Evolutionary conservation across 2,797 vertebrate genomes (phyloP).

Genomic region (Myotis findleyi): DNA sequence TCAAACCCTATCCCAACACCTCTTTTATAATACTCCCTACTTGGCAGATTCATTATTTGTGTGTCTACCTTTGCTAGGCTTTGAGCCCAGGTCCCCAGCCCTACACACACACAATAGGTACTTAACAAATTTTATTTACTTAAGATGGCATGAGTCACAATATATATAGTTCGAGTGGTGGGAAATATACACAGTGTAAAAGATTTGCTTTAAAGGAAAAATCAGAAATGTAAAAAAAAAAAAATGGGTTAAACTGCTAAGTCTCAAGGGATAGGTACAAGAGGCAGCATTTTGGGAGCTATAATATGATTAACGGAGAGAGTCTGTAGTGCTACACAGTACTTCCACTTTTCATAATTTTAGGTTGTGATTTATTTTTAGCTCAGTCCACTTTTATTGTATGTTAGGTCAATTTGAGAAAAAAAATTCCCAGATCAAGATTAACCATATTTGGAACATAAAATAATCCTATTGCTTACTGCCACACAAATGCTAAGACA

Average conservation of each 20-base stretch:
- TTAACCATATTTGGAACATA: neutral
- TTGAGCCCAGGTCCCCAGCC: neutral
- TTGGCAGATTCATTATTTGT: neutral
- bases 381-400: constrained; percentile 35
- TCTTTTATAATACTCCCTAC: neutral
- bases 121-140: neutral
- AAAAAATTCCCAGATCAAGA: neutral
- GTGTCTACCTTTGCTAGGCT: neutral
- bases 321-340: neutral
- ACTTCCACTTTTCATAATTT: constrained; percentile 32
- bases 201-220: constrained; percentile 21
- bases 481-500: neutral
- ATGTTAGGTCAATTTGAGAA: neutral
- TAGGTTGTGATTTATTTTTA: constrained; percentile 41
- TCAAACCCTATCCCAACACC: neutral
- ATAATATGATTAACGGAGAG: neutral
- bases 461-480: neutral
- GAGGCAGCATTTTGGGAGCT: neutral
- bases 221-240: constrained; percentile 37
- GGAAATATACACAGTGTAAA: neutral
- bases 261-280: neutral
- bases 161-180: neutral
- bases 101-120: neutral
- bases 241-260: neutral
- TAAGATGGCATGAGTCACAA: neutral